Evolutionary conservation across 2,888 invertebrate species (phyloP).

Genomic region (Drosophila nr. perissopoda): DNA sequence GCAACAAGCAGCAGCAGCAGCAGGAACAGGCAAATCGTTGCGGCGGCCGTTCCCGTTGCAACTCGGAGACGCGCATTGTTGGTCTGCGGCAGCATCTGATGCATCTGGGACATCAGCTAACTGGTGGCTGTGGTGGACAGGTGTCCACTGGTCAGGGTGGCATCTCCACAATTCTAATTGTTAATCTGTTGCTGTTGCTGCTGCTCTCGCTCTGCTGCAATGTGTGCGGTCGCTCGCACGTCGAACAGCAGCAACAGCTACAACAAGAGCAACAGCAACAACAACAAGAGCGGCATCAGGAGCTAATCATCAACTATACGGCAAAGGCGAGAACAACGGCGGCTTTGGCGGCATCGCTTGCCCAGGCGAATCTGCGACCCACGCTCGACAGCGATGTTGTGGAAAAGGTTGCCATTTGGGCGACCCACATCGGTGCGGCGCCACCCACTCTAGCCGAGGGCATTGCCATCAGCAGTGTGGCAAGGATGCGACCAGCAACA

Average conservation of each 20-base stretch:
- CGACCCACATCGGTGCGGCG: slow-evolving; percentile 65
- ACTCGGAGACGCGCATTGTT: slow-evolving; percentile 8
- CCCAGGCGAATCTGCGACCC: slow-evolving; percentile 46
- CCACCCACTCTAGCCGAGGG: slow-evolving; percentile 62
- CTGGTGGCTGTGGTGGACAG: neutral
- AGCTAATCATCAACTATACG: slow-evolving; percentile 16
- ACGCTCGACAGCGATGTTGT: slow-evolving; percentile 67
- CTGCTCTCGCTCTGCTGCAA: slow-evolving; percentile 71
- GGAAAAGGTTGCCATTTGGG: slow-evolving; percentile 71
- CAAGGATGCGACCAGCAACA: slow-evolving; percentile 4
- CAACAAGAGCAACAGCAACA: neutral
- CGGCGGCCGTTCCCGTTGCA: neutral
- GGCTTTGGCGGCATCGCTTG: slow-evolving; percentile 1
- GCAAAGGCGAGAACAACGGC: slow-evolving; percentile 1
- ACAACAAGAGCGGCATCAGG: neutral
- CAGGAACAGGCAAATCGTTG: neutral
- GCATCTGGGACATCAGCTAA: slow-evolving; percentile 44
- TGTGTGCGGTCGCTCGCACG: slow-evolving; percentile 71
- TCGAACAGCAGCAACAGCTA: slow-evolving; percentile 11
- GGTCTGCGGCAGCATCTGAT: slow-evolving; percentile 46
- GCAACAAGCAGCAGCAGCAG: slow-evolving; percentile 3
- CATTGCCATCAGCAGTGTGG: slow-evolving; percentile 61
- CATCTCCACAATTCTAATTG: slow-evolving; percentile 66
- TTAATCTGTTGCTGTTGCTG: slow-evolving; percentile 64
- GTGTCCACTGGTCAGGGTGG: slow-evolving; percentile 30